Percentiles rank a stretch among this genome's conserved stretches.
phyloP scores from a whole-genome alignment of 1,140 invertebrate genomes.

The Panagrolaimus sp. region DNA sequence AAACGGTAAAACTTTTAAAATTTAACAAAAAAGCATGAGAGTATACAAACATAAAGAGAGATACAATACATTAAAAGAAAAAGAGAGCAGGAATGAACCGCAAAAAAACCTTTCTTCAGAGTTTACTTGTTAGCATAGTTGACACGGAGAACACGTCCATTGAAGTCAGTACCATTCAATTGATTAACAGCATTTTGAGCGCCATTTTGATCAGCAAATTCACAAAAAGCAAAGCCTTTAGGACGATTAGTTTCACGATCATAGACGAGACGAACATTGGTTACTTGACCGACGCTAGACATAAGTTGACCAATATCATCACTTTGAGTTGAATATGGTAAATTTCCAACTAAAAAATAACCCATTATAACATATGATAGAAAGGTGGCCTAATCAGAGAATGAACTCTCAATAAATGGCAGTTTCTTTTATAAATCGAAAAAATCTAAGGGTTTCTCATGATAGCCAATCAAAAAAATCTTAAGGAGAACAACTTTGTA shows the following conservation, averaged over 20 bases:
- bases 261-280: constrained; percentile 71
- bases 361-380: not conserved
- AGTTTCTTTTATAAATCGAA: not conserved
- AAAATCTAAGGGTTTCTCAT: constrained; percentile 7
- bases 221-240: constrained; percentile 99
- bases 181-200: constrained; percentile 96
- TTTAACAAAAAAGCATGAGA: too few species aligned
- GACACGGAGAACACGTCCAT: constrained; percentile 84
- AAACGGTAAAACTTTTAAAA: too few species aligned
- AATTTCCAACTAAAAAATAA: constrained; percentile 76
- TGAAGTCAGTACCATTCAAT: constrained; percentile 94
- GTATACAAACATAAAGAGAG: too few species aligned
- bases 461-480: constrained; percentile 9
- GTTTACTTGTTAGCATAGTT: constrained; percentile 63
- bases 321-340: constrained; percentile 98
- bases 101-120: too few species aligned
- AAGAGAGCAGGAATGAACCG: too few species aligned
- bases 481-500: constrained; percentile 10
- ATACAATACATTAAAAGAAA: too few species aligned
- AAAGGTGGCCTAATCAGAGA: not conserved
- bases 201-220: constrained; percentile 92
- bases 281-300: constrained; percentile 87
- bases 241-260: constrained; percentile 97
- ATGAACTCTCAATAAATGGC: not conserved
- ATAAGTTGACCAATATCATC: constrained; percentile 98